Evolutionary conservation across 2,888 invertebrate species (phyloP).

Genomic region (Stenodera caucasica): DNA sequence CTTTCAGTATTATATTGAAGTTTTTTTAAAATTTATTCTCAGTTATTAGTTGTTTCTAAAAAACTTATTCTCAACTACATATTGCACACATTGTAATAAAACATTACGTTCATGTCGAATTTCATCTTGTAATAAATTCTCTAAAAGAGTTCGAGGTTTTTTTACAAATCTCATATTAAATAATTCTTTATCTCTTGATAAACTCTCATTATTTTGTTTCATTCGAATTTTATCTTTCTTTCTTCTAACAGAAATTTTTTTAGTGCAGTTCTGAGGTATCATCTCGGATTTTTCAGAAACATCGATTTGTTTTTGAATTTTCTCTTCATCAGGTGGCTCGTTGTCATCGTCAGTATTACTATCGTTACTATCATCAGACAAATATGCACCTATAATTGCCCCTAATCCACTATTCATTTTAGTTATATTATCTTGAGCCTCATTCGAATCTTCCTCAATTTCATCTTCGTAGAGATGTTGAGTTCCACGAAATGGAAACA

Average conservation of each 20-base stretch:
- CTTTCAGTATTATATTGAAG: no score
- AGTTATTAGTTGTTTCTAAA: neutral
- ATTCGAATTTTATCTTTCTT: slow-evolving; percentile 24
- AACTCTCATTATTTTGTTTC: slow-evolving; percentile 33
- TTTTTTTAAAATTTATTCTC: neutral
- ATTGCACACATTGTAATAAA: slow-evolving; percentile 82
- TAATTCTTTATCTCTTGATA: slow-evolving; percentile 15
- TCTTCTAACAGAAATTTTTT: neutral
- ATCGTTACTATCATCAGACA: slow-evolving; percentile 57
- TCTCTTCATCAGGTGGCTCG: slow-evolving; percentile 59
- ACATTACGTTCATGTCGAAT: slow-evolving; percentile 85
- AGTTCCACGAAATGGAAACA: slow-evolving; percentile 53
- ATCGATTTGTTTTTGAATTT: slow-evolving; percentile 45
- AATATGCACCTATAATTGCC: slow-evolving; percentile 62
- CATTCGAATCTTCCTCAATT: slow-evolving; percentile 42
- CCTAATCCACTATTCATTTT: slow-evolving; percentile 60
- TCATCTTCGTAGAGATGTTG: slow-evolving; percentile 38
- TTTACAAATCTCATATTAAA: slow-evolving; percentile 37
- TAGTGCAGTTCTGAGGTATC: slow-evolving; percentile 9
- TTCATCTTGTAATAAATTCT: slow-evolving; percentile 73
- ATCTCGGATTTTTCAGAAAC: slow-evolving; percentile 27
- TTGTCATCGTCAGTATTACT: slow-evolving; percentile 42
- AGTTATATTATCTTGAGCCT: slow-evolving; percentile 43
- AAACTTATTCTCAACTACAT: slow-evolving; percentile 75
- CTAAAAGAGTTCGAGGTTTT: slow-evolving; percentile 63